Evolutionary conservation across 2,888 invertebrate genomes (phyloP), one percentile per base, ranked within the genome.

Genomic region (Zonitis immaculata): DNA sequence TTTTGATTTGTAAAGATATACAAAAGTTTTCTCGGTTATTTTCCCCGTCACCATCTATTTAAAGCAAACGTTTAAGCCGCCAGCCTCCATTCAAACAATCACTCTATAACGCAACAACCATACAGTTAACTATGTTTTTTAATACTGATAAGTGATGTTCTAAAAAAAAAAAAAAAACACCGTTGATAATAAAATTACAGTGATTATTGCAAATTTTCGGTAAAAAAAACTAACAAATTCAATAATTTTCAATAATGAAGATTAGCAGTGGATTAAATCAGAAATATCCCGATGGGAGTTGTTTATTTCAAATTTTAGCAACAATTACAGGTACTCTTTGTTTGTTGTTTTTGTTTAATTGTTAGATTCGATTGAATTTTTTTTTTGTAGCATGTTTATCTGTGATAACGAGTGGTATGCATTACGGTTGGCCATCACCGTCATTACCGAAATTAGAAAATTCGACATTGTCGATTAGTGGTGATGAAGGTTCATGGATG

Each of bases 371-470:
- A 27, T 14, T 28, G 5, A 9, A 12, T 35, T 27, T 43, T n/a
- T 47, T 48, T 58, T 53, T 67, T 67, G 51, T 59, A 74, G 74
- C 67, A 22, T 65, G 71, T 12, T 57, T 74, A 18, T 67, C 68
- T 8, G 66, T 74, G 14, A 64, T 75, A 18, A 65, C 66, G 12
- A 69, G 70, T 58, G 74, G 74, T 6, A 73, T 75, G 71, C 74
- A 74, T 59, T 73, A 71, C 68, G 82, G 82, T 42, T 83, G 84
- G 83, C 79, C 83, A 11, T 83, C 83, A 42, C 83, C 83, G n/a
- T 81, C 82, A 16, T 68, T 83, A 14, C 20, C 39, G 6, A 39
- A 39, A 39, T 20, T 39, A 2, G 39, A 20, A 16, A 39, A 20
- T 39, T 35, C 35, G 18, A 49, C 61, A 2, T 52, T 67, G 8